Base-by-base conservation (phyloP, 1,140 invertebrate genomes). In the Nasonia longicornis region DNA sequence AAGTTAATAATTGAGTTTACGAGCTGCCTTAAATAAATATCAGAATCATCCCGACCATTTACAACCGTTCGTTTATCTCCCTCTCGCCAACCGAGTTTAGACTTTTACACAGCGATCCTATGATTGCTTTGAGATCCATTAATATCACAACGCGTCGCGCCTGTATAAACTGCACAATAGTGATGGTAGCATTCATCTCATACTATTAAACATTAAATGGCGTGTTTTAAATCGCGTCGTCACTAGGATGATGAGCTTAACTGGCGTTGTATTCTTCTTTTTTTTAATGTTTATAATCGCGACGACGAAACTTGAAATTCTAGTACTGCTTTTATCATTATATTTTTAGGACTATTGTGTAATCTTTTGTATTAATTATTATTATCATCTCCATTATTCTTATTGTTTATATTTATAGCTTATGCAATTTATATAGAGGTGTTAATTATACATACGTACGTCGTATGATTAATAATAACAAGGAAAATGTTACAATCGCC, bases 381-480 rank as follows among this genome's bases (percentile, higher is more conserved):
- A 79, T 79, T 80, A 81, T 80, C 52, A 69, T 75, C 69, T 52
- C 11, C 38, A 78, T 84, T 76, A 80, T 58, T 78, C 76, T 82
- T 81, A 81, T 83, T 82, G 22, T 81, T 83, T 63, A 72, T 83
- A 74, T 79, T 77, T 83, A 84, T 72, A 83, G 42, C 81, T 84
- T 84, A 85, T 84, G 74, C 58, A 80, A 76, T 80, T 84, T 86
- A 82, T 82, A 77, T 78, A 78, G 11, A 71, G 52, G 16, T 26
- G 31, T 73, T 74, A 78, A 74, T 81, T 82, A 77, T 79, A 82
- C 69, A 82, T 81, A 81, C 75, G 35, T 72, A 81, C 52, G 38
- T 84, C 80, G 31, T 88, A 88, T 64, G 26, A 88, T 89, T 89
- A 90, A 84, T 89, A 90, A 90, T 89, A 91, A 90, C 89, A 88